phyloP scores from a whole-genome alignment of 2,888 invertebrate species.

The Drosophila emarginata region DNA sequence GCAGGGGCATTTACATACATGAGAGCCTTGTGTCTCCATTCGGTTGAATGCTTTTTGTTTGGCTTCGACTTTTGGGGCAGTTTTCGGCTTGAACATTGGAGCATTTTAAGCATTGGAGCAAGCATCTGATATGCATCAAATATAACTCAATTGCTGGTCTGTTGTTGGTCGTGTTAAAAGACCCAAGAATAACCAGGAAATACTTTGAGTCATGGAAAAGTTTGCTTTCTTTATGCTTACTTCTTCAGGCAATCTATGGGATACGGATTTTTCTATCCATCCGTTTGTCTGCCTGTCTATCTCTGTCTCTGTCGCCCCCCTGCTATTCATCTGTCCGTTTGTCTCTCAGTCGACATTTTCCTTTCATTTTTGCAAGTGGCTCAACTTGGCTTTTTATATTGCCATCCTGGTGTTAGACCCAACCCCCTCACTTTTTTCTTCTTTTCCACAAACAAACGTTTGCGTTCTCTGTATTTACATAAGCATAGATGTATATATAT shows the following conservation, averaged over 20 bases:
- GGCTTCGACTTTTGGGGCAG: conserved; percentile 7
- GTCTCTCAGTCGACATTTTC: conserved; percentile 52
- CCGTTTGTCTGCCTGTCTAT: background rate
- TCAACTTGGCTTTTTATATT: conserved; percentile 59
- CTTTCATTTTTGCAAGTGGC: conserved; percentile 75
- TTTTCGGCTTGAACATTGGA: conserved; percentile 41
- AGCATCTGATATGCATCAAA: conserved; percentile 75
- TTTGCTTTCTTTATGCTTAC: conserved; percentile 50
- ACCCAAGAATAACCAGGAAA: conserved; percentile 70
- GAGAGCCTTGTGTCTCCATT: conserved; percentile 52
- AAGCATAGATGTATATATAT: conserved; percentile 48
- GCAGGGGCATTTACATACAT: conserved; percentile 67
- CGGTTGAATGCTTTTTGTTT: conserved; percentile 25
- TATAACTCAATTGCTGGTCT: conserved; percentile 75
- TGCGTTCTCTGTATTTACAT: conserved; percentile 67
- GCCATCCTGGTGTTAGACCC: conserved; percentile 57
- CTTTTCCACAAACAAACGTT: conserved; percentile 62
- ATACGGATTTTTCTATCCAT: background rate
- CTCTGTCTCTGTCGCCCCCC: conserved; percentile 16
- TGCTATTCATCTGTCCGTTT: conserved; percentile 2
- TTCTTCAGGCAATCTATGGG: conserved; percentile 17
- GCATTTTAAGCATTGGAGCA: conserved; percentile 10
- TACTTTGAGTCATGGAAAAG: conserved; percentile 64
- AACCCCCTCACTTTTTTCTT: conserved; percentile 31
- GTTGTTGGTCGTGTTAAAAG: conserved; percentile 21